Evolutionary conservation across 53 echinoderm and acorn worm species (phyloP).

Genomic region (Luidia sarsii): DNA sequence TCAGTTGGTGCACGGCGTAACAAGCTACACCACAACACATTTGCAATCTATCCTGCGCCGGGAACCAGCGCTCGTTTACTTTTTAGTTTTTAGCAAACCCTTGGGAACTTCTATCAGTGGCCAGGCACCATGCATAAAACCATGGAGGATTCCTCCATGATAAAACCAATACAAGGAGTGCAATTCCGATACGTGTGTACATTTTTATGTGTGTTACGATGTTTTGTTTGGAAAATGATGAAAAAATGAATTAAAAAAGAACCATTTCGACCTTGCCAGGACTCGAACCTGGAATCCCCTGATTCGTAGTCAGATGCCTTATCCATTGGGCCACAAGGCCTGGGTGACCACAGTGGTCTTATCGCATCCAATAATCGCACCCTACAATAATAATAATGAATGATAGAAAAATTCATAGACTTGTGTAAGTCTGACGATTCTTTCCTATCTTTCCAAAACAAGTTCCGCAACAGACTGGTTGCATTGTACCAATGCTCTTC

Average conservation of each 20-base stretch:
- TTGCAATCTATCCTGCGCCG: too few species aligned
- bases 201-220: background rate
- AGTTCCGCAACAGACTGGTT: too few species aligned
- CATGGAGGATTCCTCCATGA: too few species aligned
- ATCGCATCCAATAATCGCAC: background rate
- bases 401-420: background rate
- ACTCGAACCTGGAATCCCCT: slow-evolving; percentile 62
- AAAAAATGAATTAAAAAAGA: background rate
- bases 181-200: too few species aligned
- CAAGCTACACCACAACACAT: too few species aligned
- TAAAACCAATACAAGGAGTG: too few species aligned
- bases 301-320: slow-evolving; percentile 58
- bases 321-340: slow-evolving; percentile 57
- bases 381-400: background rate
- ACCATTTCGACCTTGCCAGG: slow-evolving; percentile 47
- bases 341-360: background rate
- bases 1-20: too few species aligned
- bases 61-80: too few species aligned
- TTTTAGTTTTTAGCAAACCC: too few species aligned
- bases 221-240: background rate
- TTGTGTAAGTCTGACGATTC: background rate
- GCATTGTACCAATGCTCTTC: too few species aligned
- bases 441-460: background rate
- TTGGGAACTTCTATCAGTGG: too few species aligned
- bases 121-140: too few species aligned